These are phyloP conservation scores for Dendrolimus houi DNA, from an alignment of 2,888 invertebrate species.

Conservation along the genomic window DNA sequence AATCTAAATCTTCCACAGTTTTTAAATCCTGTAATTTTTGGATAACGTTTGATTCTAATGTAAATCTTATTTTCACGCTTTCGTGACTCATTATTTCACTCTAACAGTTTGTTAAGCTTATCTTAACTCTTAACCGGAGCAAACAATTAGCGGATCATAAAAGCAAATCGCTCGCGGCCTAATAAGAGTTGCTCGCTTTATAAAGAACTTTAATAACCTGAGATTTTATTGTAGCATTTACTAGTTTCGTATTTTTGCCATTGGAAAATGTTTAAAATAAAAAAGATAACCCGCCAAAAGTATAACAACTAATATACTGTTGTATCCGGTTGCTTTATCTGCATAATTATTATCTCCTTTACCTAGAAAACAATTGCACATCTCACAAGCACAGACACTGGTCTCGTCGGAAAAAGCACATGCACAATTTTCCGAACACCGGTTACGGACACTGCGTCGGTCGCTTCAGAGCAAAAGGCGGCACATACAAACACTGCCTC, in stretches of 20 bases:
- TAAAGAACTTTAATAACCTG: slow-evolving; percentile 13
- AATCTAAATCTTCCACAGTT: no score
- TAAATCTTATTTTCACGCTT: slow-evolving; percentile 16
- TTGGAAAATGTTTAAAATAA: background rate
- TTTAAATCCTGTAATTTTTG: slow-evolving; percentile 29
- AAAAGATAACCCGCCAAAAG: slow-evolving; percentile 1
- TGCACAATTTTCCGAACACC: slow-evolving; percentile 76
- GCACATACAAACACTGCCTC: slow-evolving; percentile 64
- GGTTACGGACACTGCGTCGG: slow-evolving; percentile 72
- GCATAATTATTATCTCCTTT: slow-evolving; percentile 49
- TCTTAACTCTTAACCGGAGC: slow-evolving; percentile 55
- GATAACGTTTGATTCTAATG: slow-evolving; percentile 35
- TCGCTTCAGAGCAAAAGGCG: slow-evolving; percentile 65
- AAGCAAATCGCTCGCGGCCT: slow-evolving; percentile 30
- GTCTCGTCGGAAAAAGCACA: slow-evolving; percentile 73
- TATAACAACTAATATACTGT: slow-evolving; percentile 35
- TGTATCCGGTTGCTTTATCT: slow-evolving; percentile 58
- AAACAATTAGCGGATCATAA: slow-evolving; percentile 64
- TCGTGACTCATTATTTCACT: background rate
- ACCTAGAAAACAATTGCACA: slow-evolving; percentile 76
- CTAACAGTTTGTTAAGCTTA: slow-evolving; percentile 48
- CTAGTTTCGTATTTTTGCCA: slow-evolving; percentile 18
- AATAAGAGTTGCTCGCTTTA: slow-evolving; percentile 12
- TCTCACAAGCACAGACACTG: slow-evolving; percentile 74
- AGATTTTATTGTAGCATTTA: slow-evolving; percentile 19